These are phyloP conservation scores for Drosophila ezoana DNA, from an alignment of 2,888 invertebrate genomes.

Conservation along the genomic window DNA sequence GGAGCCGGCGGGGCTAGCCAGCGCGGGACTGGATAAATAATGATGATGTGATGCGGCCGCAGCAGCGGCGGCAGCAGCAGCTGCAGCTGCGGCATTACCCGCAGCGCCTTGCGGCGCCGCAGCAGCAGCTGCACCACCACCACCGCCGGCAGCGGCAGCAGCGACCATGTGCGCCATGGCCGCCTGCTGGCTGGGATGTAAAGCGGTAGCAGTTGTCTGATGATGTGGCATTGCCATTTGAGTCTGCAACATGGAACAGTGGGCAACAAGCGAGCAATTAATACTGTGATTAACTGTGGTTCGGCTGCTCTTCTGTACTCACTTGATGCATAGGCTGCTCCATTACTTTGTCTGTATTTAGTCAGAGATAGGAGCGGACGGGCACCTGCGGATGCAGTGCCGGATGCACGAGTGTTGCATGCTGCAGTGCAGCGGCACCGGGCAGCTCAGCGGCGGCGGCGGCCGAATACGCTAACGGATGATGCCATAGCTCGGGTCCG, in stretches of 20 bases:
- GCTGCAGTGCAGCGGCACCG: slow-evolving; percentile 91
- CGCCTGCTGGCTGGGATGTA: slow-evolving; percentile 86
- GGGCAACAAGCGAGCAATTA: slow-evolving; percentile 1
- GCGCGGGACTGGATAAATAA: slow-evolving; percentile 96
- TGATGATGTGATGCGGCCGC: slow-evolving; percentile 88
- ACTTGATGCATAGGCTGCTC: slow-evolving; percentile 85
- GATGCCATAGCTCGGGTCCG: slow-evolving; percentile 97
- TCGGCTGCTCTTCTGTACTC: slow-evolving; percentile 59
- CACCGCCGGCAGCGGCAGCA: slow-evolving; percentile 74
- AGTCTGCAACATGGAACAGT: slow-evolving; percentile 80
- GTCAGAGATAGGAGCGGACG: slow-evolving; percentile 98
- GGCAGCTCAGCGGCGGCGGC: slow-evolving; percentile 93
- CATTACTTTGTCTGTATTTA: slow-evolving; percentile 89
- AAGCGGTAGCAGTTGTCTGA: slow-evolving; percentile 84
- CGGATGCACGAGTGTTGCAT: slow-evolving; percentile 96
- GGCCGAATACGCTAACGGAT: slow-evolving; percentile 92
- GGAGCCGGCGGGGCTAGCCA: slow-evolving; percentile 93
- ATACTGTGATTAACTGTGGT: background rate
- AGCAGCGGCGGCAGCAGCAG: slow-evolving; percentile 68
- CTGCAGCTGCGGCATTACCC: slow-evolving; percentile 56
- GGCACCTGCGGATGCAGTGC: slow-evolving; percentile 99
- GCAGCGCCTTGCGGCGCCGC: slow-evolving; percentile 67
- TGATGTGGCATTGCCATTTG: slow-evolving; percentile 86
- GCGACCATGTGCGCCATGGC: slow-evolving; percentile 88
- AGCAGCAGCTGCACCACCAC: slow-evolving; percentile 78